Evolutionary conservation across 2,888 invertebrate genomes (phyloP).

Genomic region (Drosophila rubida): DNA sequence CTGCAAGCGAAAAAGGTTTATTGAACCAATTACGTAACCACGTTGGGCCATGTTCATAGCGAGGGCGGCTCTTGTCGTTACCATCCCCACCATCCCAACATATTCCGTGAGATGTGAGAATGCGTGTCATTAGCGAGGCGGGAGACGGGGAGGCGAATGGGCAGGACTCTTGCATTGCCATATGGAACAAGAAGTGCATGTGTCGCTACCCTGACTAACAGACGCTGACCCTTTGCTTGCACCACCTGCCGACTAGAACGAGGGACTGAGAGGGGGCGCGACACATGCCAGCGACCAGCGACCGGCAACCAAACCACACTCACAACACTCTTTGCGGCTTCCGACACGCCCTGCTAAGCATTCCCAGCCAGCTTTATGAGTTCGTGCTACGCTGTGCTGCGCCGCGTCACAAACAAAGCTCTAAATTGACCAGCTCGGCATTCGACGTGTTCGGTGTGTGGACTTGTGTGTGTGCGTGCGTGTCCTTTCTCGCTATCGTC

Average conservation of each 20-base stretch:
- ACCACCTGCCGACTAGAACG: conserved; percentile 47
- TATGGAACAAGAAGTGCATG: conserved; percentile 63
- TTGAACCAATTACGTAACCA: conserved; percentile 78
- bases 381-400: neutral
- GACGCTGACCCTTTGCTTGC: conserved; percentile 56
- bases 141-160: conserved; percentile 1
- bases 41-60: neutral
- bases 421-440: conserved; percentile 42
- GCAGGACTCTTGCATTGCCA: conserved; percentile 29
- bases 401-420: conserved; percentile 28
- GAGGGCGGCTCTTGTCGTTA: conserved; percentile 27
- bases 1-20: conserved; percentile 63
- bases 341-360: conserved; percentile 71
- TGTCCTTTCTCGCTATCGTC: conserved; percentile 41
- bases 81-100: neutral
- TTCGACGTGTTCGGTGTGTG: too few species aligned
- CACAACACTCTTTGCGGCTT: conserved; percentile 74
- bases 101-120: conserved; percentile 5
- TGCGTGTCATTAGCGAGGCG: conserved; percentile 30
- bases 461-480: conserved; percentile 7
- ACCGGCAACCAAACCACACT: conserved; percentile 55
- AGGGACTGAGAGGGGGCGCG: conserved; percentile 21
- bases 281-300: conserved; percentile 54
- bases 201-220: conserved; percentile 66
- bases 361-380: conserved; percentile 67